Evolutionary conservation across 1,140 invertebrate species (phyloP), one percentile per base, ranked within the genome.

Genomic region (Drosophila littoralis): DNA sequence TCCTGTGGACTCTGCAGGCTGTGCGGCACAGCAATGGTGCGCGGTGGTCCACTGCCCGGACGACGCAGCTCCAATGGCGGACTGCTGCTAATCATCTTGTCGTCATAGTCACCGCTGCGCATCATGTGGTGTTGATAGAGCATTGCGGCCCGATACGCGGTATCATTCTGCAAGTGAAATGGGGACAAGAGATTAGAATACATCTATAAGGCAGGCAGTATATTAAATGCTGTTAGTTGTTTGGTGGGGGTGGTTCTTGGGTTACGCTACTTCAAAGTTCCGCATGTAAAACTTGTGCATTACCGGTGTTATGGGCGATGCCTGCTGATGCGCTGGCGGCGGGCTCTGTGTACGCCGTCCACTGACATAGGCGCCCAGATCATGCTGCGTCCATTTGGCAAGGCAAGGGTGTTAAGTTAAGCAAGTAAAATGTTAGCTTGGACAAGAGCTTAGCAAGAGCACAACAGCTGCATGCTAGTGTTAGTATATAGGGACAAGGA

Each of bases 281-380:
- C 84, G 63, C 77, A 88, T 64, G 83, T 80, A 89, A 89, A 89
- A 83, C 80, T 83, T 84, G 81, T 84, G 75, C 67, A 90, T 94
- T 94, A 96, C 96, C 95, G 96, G 95, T 92, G 95, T 95, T 93
- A 95, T 94, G 78, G 95, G 95, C 92, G 96, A 96, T 93, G 94
- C 95, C 92, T 96, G 96, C 94, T 86, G 83, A 93, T 97, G 96
- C 75, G 96, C 96, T 80, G 96, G 96, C 86, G 96, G 96, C 79
- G 96, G 96, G 93, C 95, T 96, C 93, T 95, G 94, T 61, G 94
- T 91, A 36, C 79, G 69, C 60, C 82, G 64, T 38, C 81, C 80
- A 86, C 92, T 93, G 35, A 83, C 77, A 92, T 92, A 93, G 36
- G 89, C 84, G 79, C 91, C 91, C 79, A 92, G 79, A 57, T 93